Evolutionary conservation across 2,888 invertebrate genomes (phyloP), one percentile per base, ranked within the genome.

Genomic region (Lobophora halterata): DNA sequence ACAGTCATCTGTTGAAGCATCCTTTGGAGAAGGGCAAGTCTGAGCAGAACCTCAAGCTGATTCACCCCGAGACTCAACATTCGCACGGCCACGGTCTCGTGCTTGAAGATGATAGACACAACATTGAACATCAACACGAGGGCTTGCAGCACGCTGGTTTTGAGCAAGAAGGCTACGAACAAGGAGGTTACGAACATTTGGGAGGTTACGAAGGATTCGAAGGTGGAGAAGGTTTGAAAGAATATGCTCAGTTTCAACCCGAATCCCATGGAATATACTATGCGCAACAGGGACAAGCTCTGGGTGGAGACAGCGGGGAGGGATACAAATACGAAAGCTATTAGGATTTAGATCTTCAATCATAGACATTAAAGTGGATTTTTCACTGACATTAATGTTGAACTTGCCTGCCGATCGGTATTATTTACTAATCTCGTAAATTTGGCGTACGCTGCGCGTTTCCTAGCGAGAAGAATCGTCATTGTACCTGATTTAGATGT

Each of bases 11-110:
- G 41, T 64, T 92, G 2, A 89, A 92, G 56, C 90, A 92, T 58
- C 92, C 92, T 2, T 73, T 92, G 34, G 90, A 91, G 60, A 88
- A 90, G 54, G 91, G 92, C 29, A 89, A 89, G 52, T 88, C 88
- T 55, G 90, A 91, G 56, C 88, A 89, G 50, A 89, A 88, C 59
- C 64, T 91, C 56, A 91, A 91, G 59, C 80, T 81, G 46, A 79
- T 91, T 53, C 91, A 91, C 61, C 91, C 91, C 1, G 89, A 91
- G 67, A 89, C 88, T 5, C 83, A 90, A 55, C 89, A 90, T 55
- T 79, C 73, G 23, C 89, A 90, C 50, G 90, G 90, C 9, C 85
- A 88, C 23, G 91, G 91, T 30, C 65, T 90, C 6, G 90, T 90
- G 4, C 76, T 91, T 7, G 91, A 91, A 67, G 89, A 90, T 56